Conservation (phyloP, 2,797 vertebrate genomes). For the Sylvilagus floridanus region DNA sequence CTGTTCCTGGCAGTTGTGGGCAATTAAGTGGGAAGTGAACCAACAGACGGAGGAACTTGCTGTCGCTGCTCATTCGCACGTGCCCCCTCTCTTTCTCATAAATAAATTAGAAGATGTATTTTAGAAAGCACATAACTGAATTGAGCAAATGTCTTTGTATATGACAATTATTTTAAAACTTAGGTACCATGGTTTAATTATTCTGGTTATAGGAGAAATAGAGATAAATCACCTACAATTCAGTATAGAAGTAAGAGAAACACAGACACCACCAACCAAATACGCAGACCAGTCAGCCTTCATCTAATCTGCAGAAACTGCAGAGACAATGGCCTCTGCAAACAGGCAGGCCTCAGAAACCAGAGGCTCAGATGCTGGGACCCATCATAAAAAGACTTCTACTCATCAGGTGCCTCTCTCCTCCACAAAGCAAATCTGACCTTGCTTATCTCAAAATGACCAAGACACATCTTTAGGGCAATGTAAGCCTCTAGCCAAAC, state of each 20-base stretch:
- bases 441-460: slow-evolving; percentile 15
- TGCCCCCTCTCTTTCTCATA: too few species aligned
- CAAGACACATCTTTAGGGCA: not conserved
- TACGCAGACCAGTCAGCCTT: not conserved
- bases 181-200: not conserved
- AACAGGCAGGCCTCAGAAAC: slow-evolving; percentile 31
- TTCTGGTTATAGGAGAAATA: not conserved
- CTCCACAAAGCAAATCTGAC: not conserved
- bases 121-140: not conserved
- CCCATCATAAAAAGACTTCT: not conserved
- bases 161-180: slow-evolving; percentile 48
- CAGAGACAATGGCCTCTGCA: not conserved
- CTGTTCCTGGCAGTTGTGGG: too few species aligned
- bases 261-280: not conserved
- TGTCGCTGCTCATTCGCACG: too few species aligned
- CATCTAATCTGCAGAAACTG: slow-evolving; percentile 10
- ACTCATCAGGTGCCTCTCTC: not conserved
- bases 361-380: not conserved
- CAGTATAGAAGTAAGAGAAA: slow-evolving; percentile 1
- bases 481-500: not conserved
- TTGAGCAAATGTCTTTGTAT: not conserved
- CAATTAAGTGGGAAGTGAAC: too few species aligned
- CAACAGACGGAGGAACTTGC: too few species aligned
- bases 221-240: not conserved
- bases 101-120: too few species aligned